phyloP scores from a whole-genome alignment of 1,140 invertebrate species.

The Lepidurus packardi region DNA sequence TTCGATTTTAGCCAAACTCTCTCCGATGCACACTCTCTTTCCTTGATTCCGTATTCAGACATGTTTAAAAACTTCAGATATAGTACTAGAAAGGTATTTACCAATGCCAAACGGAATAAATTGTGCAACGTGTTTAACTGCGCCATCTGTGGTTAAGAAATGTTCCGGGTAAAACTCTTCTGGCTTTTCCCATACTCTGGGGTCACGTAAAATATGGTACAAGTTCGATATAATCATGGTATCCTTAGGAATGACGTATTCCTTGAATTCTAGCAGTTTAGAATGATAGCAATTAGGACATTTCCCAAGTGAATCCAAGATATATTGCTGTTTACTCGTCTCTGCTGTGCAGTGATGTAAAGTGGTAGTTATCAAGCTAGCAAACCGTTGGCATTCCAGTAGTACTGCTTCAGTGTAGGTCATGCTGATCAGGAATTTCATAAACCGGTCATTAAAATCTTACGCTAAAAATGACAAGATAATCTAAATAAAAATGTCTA shows the following conservation, averaged over 20 bases:
- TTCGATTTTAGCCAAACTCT: constrained; percentile 44
- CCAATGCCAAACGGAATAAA: neutral
- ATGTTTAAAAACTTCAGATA: neutral
- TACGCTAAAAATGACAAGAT: no score
- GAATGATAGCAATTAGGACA: neutral
- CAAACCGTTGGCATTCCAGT: constrained; percentile 3
- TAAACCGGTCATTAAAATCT: no score
- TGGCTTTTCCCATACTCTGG: no score
- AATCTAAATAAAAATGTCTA: neutral
- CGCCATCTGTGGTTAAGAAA: constrained; percentile 38
- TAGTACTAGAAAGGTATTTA: neutral
- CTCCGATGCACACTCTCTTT: constrained; percentile 43
- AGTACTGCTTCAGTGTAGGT: constrained; percentile 21
- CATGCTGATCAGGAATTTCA: neutral
- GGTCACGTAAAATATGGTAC: no score
- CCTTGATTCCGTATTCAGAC: neutral
- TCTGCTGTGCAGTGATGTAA: neutral
- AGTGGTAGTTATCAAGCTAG: neutral
- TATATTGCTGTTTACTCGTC: constrained; percentile 37
- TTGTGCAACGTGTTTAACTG: neutral
- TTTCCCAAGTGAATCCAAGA: neutral
- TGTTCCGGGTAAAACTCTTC: constrained; percentile 21
- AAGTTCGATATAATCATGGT: no score
- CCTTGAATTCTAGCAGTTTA: constrained; percentile 25
- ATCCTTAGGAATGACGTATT: no score